Conservation (phyloP, 53 echinoderm and acorn worm species). For the Arbacia lixula region DNA sequence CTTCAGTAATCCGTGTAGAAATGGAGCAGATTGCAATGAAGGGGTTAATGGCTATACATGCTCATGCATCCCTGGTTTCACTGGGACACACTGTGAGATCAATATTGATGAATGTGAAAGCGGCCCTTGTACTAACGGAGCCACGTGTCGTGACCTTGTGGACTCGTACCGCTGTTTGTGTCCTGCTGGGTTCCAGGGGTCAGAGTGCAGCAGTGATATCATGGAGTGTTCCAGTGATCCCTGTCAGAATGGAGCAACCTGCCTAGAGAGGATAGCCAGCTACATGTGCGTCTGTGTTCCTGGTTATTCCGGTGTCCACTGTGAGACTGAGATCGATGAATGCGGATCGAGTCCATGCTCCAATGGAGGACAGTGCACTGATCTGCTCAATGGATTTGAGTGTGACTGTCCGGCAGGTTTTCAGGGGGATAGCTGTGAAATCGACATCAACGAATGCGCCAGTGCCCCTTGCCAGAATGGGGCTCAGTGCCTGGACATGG, state of each 20-base stretch:
- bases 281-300: conserved; percentile 66
- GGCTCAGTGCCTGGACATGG: conserved; percentile 15
- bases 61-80: conserved; percentile 50
- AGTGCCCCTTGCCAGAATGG: conserved; percentile 36
- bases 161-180: conserved; percentile 58
- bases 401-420: conserved; percentile 43
- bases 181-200: conserved; percentile 53
- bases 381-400: background rate
- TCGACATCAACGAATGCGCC: conserved; percentile 37
- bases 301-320: conserved; percentile 32
- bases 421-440: conserved; percentile 23
- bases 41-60: conserved; percentile 44
- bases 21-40: conserved; percentile 63
- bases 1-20: conserved; percentile 65
- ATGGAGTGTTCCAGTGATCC: conserved; percentile 61
- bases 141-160: conserved; percentile 53
- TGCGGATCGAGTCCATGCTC: conserved; percentile 72
- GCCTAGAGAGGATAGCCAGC: conserved; percentile 68
- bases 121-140: conserved; percentile 48
- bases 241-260: conserved; percentile 75
- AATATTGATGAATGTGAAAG: conserved; percentile 69
- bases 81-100: conserved; percentile 55
- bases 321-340: conserved; percentile 52
- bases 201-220: conserved; percentile 49
- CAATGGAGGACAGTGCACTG: conserved; percentile 22